Evolutionary conservation across 2,113 vertebrate genomes (phyloP).

Genomic region (Ammospiza nelsoni): DNA sequence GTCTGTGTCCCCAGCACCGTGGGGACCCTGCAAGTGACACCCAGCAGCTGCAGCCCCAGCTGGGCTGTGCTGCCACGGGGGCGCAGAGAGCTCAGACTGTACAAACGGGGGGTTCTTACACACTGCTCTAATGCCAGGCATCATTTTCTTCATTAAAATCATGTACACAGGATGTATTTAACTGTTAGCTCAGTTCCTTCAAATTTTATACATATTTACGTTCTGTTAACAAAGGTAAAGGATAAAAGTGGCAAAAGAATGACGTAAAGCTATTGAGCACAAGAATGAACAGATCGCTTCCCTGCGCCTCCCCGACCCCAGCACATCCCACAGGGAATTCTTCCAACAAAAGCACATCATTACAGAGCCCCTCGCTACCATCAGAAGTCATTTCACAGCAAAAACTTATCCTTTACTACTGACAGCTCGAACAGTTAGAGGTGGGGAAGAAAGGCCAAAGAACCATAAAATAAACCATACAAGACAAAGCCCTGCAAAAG

Average conservation of each 20-base stretch:
- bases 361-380: slow-evolving; percentile 63
- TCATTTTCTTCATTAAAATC: slow-evolving; percentile 94
- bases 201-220: slow-evolving; percentile 97
- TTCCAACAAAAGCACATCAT: slow-evolving; percentile 41
- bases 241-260: slow-evolving; percentile 69
- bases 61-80: background rate
- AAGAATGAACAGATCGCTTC: background rate
- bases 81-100: slow-evolving; percentile 78
- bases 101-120: slow-evolving; percentile 80
- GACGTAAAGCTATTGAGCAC: slow-evolving; percentile 71
- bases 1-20: background rate
- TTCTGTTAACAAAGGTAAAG: slow-evolving; percentile 79
- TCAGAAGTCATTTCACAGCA: slow-evolving; percentile 71
- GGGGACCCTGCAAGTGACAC: slow-evolving; percentile 2
- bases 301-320: slow-evolving; percentile 23
- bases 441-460: slow-evolving; percentile 70
- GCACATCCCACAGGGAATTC: slow-evolving; percentile 70
- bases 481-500: slow-evolving; percentile 75
- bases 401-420: slow-evolving; percentile 63
- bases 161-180: slow-evolving; percentile 91
- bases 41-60: background rate
- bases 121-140: slow-evolving; percentile 80
- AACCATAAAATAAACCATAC: slow-evolving; percentile 77
- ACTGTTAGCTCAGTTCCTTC: slow-evolving; percentile 92
- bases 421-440: slow-evolving; percentile 70